These are phyloP conservation scores for Zosterops japonicus DNA, from an alignment of 2,113 vertebrate genomes.

Conservation along the genomic window DNA sequence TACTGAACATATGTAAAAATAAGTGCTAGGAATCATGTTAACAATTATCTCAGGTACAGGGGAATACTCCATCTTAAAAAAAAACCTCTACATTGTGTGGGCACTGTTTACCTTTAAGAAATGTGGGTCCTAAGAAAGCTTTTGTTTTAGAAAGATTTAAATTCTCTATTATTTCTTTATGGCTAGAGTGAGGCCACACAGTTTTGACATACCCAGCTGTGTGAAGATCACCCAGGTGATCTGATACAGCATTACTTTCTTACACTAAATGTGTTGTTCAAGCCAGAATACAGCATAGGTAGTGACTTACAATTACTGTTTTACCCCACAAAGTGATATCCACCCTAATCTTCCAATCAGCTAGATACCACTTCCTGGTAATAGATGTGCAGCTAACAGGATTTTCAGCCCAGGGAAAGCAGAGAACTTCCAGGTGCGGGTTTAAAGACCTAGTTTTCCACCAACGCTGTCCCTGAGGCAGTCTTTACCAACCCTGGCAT, in stretches of 20 bases:
- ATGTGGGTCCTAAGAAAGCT: not conserved
- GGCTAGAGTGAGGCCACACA: rapidly evolving
- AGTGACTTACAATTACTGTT: not conserved
- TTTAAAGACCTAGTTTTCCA: not conserved
- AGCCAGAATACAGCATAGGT: not conserved
- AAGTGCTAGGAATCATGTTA: not conserved
- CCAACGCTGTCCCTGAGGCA: rapidly evolving
- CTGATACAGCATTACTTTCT: not conserved
- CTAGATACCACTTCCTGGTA: not conserved
- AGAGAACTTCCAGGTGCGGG: not conserved
- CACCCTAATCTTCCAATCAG: not conserved
- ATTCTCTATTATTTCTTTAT: not conserved
- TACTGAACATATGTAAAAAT: not conserved
- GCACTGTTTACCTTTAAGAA: not conserved
- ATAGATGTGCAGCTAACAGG: not conserved
- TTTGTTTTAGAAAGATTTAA: not conserved
- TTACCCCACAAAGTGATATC: not conserved
- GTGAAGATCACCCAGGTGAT: not conserved
- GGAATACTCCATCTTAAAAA: not conserved
- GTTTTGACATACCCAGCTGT: not conserved
- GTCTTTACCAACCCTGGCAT: not conserved
- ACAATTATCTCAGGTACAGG: not conserved
- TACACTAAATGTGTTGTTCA: not conserved
- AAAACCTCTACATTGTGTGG: not conserved
- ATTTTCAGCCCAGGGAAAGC: not conserved